Evolutionary conservation across 1,140 invertebrate species (phyloP).

Genomic region (Calephelis nemesis): DNA sequence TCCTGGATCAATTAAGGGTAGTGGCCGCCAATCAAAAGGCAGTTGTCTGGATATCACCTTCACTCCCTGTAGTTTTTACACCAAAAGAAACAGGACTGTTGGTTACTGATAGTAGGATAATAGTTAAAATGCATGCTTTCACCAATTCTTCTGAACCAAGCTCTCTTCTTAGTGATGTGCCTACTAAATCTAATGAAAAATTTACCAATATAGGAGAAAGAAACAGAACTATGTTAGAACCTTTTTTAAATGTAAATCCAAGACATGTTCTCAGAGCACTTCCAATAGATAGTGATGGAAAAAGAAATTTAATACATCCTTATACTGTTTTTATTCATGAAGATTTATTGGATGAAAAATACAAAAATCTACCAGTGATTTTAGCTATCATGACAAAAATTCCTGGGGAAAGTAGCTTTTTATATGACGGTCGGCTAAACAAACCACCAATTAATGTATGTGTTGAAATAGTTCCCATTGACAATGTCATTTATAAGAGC

Average conservation of each 20-base stretch:
- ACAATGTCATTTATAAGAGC: slow-evolving; percentile 63
- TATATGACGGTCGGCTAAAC: slow-evolving; percentile 44
- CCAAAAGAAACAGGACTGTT: slow-evolving; percentile 66
- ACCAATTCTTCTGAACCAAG: slow-evolving; percentile 44
- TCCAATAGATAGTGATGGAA: slow-evolving; percentile 67
- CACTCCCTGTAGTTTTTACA: slow-evolving; percentile 67
- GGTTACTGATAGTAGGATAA: slow-evolving; percentile 58
- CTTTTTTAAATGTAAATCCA: slow-evolving; percentile 55
- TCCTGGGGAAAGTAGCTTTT: slow-evolving; percentile 42
- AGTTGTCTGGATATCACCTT: slow-evolving; percentile 80
- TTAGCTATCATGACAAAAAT: slow-evolving; percentile 65
- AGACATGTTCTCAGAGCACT: slow-evolving; percentile 57
- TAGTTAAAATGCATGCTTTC: slow-evolving; percentile 68
- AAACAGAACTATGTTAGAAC: slow-evolving; percentile 52
- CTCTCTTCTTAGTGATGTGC: slow-evolving; percentile 27
- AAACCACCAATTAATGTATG: slow-evolving; percentile 55
- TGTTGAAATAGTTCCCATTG: slow-evolving; percentile 67
- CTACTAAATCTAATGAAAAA: slow-evolving; percentile 41
- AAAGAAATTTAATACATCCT: slow-evolving; percentile 69
- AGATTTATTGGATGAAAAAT: slow-evolving; percentile 54
- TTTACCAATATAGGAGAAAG: slow-evolving; percentile 64
- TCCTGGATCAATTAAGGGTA: slow-evolving; percentile 79
- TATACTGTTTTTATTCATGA: slow-evolving; percentile 71
- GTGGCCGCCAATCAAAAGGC: slow-evolving; percentile 77
- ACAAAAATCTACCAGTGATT: slow-evolving; percentile 55